Evolutionary conservation across 2,797 vertebrate genomes (phyloP), one percentile per base, ranked within the genome.

Genomic region (Parauchenoglanis punctatus): DNA sequence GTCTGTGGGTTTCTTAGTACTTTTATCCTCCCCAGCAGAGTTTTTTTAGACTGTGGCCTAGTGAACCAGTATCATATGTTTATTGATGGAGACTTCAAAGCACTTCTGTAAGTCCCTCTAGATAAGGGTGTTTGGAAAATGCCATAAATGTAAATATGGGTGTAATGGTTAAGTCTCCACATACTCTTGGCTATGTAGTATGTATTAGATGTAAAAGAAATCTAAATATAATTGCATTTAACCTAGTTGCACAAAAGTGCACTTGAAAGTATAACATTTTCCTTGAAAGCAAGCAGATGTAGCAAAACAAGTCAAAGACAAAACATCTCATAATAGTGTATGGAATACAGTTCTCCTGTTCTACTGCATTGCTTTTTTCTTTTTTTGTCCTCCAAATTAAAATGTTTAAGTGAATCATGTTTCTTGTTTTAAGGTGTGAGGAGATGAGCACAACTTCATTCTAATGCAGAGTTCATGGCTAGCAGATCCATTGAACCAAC

Each of bases 381-480:
- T 17, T 28, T 68, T 40, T 18, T 70, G 8, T 28, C 46, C 25
- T 54, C 10, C 44, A 56, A 58, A 35, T 78, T 20, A 40, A 77
- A 77, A 78, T 35, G 10, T 59, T 75, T 76, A 44, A 46, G 23
- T n/a, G 7, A 59, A 61, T 61, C 0, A 7, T 83, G 40, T 89
- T 49, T 90, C 18, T 90, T 85, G 20, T 84, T 75, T 49, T 86
- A 91, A 93, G 85, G 88, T 87, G 75, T 83, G 70, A 70, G 86
- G 35, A 81, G 0, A 88, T 73, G 90, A 87, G 65, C 88, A 44
- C 17, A 77, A 86, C 96, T 96, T 95, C 94, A 97, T 97, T 95
- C 94, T 95, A 91, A 93, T 97, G 95, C 95, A 95, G 95, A 96
- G 93, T 95, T 96, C 96, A 94, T 97, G 96, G 96, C 94, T 92